Evolutionary conservation across 2,888 invertebrate genomes (phyloP).

Genomic region (Eristalis tenax): DNA sequence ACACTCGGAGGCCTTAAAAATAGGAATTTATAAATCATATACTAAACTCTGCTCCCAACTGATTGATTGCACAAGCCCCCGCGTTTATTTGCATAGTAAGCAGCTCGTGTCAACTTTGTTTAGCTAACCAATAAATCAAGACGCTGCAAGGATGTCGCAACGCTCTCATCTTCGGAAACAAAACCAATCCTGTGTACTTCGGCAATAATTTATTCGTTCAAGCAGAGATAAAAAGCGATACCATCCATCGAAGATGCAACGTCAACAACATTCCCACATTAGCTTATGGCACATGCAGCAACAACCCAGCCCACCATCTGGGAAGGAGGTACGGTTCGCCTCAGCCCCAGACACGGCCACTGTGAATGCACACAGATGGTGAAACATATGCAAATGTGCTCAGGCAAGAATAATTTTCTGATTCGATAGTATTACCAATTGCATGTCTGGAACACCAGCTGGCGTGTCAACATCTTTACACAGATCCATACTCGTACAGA

Average conservation of each 20-base stretch:
- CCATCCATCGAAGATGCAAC: slow-evolving; percentile 44
- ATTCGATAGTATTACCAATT: slow-evolving; percentile 21
- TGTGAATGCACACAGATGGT: background rate
- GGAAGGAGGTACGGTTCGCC: background rate
- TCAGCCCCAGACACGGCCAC: background rate
- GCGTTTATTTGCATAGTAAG: slow-evolving; percentile 35
- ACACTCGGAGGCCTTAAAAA: background rate
- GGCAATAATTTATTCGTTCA: slow-evolving; percentile 47
- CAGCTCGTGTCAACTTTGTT: slow-evolving; percentile 47
- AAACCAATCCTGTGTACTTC: slow-evolving; percentile 16
- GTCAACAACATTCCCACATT: slow-evolving; percentile 47
- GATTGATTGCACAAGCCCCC: slow-evolving; percentile 44
- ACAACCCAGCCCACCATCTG: slow-evolving; percentile 1
- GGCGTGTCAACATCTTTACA: slow-evolving; percentile 29
- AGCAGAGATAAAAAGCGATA: slow-evolving; percentile 6
- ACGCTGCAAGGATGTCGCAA: slow-evolving; percentile 22
- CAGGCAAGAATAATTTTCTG: slow-evolving; percentile 19
- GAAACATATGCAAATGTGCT: slow-evolving; percentile 39
- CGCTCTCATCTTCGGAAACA: slow-evolving; percentile 15
- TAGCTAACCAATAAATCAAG: slow-evolving; percentile 50
- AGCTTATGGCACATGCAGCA: slow-evolving; percentile 26
- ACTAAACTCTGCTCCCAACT: background rate
- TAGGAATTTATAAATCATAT: slow-evolving; percentile 23
- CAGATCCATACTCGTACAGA: background rate
- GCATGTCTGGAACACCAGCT: slow-evolving; percentile 19